Conservation (phyloP, 1,140 invertebrate species). For the Halotydeus destructor region DNA sequence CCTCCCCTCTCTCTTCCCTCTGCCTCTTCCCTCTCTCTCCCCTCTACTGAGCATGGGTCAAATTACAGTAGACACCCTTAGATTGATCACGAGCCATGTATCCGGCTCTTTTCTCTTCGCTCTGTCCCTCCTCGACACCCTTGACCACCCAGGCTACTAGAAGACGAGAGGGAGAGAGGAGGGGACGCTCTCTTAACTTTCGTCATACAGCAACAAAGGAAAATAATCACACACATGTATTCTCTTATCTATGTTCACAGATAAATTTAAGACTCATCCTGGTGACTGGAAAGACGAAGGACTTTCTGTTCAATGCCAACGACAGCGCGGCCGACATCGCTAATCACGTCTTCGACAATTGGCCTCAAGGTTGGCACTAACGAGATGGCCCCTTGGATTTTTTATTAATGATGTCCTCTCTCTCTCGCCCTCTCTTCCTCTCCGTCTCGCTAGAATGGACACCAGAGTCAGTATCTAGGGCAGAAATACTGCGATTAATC, state of each 20-base stretch:
- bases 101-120: no score
- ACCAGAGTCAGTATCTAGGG: constrained; percentile 77
- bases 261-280: constrained; percentile 91
- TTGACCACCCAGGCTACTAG: no score
- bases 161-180: no score
- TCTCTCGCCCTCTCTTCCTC: constrained; percentile 5
- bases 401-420: constrained; percentile 7
- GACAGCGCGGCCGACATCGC: constrained; percentile 95
- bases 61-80: no score
- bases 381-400: not conserved
- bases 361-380: constrained; percentile 44
- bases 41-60: no score
- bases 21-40: no score
- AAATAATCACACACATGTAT: no score
- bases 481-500: constrained; percentile 91
- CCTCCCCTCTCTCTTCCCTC: no score
- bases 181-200: no score
- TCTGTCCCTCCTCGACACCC: no score
- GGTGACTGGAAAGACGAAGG: constrained; percentile 94
- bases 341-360: constrained; percentile 94
- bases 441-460: constrained; percentile 87
- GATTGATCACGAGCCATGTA: no score
- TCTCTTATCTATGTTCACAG: constrained; percentile 25
- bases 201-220: no score
- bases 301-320: constrained; percentile 87